A percentile compares a stretch with the other conserved stretches of the same genome.
phyloP scores from a whole-genome alignment of 2,113 vertebrate species.

The Ammodramus savannarum region DNA sequence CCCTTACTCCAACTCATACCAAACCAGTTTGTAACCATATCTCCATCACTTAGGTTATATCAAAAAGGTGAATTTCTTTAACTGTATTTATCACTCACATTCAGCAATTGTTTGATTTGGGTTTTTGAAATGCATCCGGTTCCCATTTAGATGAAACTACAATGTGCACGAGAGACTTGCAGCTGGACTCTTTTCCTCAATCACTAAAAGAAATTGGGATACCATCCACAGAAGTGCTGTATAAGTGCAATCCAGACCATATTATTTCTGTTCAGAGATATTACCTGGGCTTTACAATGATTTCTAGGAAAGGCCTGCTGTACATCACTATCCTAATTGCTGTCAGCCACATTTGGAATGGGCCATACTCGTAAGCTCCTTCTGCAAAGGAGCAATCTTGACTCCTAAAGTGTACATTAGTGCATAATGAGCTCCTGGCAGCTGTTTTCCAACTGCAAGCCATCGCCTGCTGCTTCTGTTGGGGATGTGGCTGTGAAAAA shows the following conservation, averaged over 20 bases:
- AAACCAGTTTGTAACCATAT: rapidly evolving
- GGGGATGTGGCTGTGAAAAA: neutral
- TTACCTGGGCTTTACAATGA: neutral
- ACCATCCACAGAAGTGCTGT: neutral
- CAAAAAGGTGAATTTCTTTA: neutral
- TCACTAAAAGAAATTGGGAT: neutral
- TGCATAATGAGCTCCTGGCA: neutral
- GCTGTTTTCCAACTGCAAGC: conserved; percentile 7
- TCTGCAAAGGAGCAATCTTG: neutral
- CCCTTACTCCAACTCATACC: neutral
- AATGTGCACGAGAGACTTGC: neutral
- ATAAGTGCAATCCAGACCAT: neutral
- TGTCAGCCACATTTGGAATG: neutral
- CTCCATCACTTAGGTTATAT: no score
- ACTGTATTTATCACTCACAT: rapidly evolving
- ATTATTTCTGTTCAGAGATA: neutral
- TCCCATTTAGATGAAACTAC: neutral
- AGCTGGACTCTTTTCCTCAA: neutral
- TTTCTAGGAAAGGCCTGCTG: neutral
- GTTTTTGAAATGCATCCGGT: neutral
- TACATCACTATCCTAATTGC: neutral
- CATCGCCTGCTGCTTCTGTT: conserved; percentile 30
- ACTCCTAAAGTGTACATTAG: neutral
- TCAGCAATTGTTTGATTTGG: neutral
- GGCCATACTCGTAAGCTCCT: neutral